These are phyloP conservation scores for Collichthys lucidus DNA, from an alignment of 2,113 vertebrate genomes.

Conservation along the genomic window DNA sequence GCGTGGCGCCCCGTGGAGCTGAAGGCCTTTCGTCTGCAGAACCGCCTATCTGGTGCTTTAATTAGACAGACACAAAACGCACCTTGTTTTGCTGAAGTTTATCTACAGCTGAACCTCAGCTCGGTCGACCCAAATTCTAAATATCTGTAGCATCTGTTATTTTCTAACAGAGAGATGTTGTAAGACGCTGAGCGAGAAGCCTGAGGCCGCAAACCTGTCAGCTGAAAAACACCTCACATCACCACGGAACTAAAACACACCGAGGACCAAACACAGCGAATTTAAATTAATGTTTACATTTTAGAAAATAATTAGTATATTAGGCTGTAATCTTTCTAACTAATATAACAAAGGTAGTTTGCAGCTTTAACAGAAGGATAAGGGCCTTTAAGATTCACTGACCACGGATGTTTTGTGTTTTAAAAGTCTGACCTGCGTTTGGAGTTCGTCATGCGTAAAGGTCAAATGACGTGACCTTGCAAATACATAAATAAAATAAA, in stretches of 20 bases:
- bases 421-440: no score
- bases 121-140: not conserved
- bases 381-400: not conserved
- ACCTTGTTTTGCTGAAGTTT: constrained; percentile 10
- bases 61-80: constrained; percentile 33
- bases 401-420: not conserved
- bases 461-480: not conserved
- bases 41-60: constrained; percentile 33
- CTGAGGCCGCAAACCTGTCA: not conserved
- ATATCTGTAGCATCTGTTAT: no score
- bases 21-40: constrained; percentile 22
- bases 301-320: not conserved
- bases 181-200: not conserved
- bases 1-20: not conserved
- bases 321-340: not conserved
- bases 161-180: not conserved
- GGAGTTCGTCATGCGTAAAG: not conserved
- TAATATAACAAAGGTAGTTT: not conserved
- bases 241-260: not conserved
- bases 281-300: no score
- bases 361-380: not conserved
- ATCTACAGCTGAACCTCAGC: constrained; percentile 22
- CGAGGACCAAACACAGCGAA: no score
- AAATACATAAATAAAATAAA: not conserved
- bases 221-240: not conserved